A percentile compares a stretch with the other conserved stretches of the same genome.
Evolutionary conservation across 2,797 vertebrate genomes (phyloP).

Genomic region (Tauraco hartlaubi): DNA sequence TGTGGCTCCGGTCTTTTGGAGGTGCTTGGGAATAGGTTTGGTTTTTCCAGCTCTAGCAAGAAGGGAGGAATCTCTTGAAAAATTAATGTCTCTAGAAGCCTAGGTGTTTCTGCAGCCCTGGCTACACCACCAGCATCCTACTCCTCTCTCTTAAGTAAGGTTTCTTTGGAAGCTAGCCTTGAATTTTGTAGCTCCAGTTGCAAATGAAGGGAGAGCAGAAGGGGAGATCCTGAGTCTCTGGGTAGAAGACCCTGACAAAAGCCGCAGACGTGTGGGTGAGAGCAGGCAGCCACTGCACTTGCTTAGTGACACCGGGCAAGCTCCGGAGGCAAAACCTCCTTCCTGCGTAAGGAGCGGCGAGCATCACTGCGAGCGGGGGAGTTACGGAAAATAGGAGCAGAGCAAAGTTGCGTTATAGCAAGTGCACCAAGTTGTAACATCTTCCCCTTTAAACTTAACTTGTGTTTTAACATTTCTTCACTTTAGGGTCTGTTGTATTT

Average conservation of each 20-base stretch:
- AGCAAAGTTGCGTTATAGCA: neutral
- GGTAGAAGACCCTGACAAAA: neutral
- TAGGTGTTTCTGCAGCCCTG: neutral
- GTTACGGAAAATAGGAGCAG: rapidly evolving
- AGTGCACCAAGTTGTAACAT: neutral
- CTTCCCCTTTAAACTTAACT: neutral
- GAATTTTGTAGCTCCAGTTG: neutral
- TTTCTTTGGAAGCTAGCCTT: neutral
- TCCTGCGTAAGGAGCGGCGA: neutral
- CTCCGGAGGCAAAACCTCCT: neutral
- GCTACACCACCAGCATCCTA: neutral
- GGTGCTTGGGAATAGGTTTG: neutral
- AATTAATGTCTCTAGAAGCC: neutral
- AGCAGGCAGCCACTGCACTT: neutral
- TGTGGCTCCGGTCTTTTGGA: neutral
- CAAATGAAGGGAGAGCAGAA: neutral
- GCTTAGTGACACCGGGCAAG: neutral
- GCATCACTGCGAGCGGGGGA: rapidly evolving
- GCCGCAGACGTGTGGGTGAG: neutral
- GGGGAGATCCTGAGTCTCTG: neutral
- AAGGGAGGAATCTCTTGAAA: neutral
- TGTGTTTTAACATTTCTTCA: neutral
- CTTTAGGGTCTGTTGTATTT: neutral
- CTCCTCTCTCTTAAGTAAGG: neutral
- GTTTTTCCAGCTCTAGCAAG: neutral